phyloP scores from a whole-genome alignment of 2,113 vertebrate genomes.

The Holacanthus passer region DNA sequence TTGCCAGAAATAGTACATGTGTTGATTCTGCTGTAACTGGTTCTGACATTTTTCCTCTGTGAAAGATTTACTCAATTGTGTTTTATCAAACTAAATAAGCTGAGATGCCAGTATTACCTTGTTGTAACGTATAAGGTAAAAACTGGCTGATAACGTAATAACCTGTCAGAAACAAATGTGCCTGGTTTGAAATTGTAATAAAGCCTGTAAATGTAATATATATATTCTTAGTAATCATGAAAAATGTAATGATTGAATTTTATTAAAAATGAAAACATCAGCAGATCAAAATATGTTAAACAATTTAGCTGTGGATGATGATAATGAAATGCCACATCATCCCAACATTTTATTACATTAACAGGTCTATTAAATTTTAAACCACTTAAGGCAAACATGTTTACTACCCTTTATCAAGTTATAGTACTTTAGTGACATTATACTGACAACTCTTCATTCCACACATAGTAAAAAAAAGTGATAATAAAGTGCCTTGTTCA shows the following conservation, averaged over 20 bases:
- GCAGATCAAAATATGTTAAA: not conserved
- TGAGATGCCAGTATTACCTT: not conserved
- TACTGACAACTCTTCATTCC: not conserved
- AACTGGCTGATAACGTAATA: conserved; percentile 8
- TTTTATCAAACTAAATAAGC: not conserved
- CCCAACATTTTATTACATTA: not conserved
- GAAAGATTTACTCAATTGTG: not conserved
- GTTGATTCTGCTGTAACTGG: not conserved
- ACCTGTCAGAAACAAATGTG: conserved; percentile 12
- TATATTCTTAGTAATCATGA: not conserved
- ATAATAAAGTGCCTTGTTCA: conserved; percentile 53
- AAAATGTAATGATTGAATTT: not conserved
- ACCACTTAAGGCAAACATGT: not conserved
- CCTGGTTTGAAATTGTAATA: not conserved
- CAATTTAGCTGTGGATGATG: not conserved
- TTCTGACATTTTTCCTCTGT: not conserved
- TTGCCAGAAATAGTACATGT: not conserved
- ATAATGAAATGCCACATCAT: not conserved
- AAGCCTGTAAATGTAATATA: not conserved
- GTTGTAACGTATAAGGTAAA: not conserved
- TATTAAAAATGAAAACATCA: not conserved
- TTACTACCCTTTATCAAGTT: not conserved
- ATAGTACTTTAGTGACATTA: conserved; percentile 13
- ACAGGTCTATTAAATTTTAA: conserved; percentile 22
- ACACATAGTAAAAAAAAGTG: not conserved